Conservation (phyloP, 2,888 invertebrate species). For the Drosophila paranaensis region DNA sequence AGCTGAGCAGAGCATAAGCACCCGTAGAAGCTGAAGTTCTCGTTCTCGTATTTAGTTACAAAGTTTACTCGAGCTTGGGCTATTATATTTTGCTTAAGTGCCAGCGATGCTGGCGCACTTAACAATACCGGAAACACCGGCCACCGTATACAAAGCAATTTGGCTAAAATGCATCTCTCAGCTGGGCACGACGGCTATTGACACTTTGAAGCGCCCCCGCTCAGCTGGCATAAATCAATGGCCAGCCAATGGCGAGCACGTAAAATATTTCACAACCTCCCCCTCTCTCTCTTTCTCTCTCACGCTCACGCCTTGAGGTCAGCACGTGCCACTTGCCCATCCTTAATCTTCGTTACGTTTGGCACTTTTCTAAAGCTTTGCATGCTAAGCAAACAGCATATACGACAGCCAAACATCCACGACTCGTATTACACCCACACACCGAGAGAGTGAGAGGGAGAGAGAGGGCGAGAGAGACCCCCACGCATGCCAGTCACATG, state of each 20-base stretch:
- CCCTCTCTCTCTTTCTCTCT: not conserved
- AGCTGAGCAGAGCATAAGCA: conserved; percentile 17
- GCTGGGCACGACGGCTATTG: conserved; percentile 62
- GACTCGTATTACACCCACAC: conserved; percentile 12
- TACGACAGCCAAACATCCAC: conserved; percentile 18
- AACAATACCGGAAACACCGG: conserved; percentile 73
- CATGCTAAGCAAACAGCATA: conserved; percentile 70
- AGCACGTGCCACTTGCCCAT: conserved; percentile 74
- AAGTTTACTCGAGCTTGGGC: conserved; percentile 76
- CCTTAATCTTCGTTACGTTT: conserved; percentile 81
- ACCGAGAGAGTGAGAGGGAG: not conserved
- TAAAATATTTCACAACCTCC: conserved; percentile 72
- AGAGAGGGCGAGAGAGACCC: not conserved
- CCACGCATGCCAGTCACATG: conserved; percentile 25
- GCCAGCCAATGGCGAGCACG: conserved; percentile 72
- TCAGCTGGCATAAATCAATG: conserved; percentile 78
- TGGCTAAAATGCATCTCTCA: conserved; percentile 76
- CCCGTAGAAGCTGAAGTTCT: conserved; percentile 20
- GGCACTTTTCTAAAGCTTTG: conserved; percentile 78
- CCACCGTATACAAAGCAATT: conserved; percentile 64
- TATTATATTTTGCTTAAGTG: conserved; percentile 76
- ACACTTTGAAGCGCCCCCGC: conserved; percentile 73
- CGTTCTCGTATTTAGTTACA: conserved; percentile 74
- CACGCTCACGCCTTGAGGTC: conserved; percentile 53
- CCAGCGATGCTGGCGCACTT: conserved; percentile 70